These are phyloP conservation scores for Reticulitermes lucifugus DNA, from an alignment of 2,888 invertebrate genomes.

Conservation along the genomic window DNA sequence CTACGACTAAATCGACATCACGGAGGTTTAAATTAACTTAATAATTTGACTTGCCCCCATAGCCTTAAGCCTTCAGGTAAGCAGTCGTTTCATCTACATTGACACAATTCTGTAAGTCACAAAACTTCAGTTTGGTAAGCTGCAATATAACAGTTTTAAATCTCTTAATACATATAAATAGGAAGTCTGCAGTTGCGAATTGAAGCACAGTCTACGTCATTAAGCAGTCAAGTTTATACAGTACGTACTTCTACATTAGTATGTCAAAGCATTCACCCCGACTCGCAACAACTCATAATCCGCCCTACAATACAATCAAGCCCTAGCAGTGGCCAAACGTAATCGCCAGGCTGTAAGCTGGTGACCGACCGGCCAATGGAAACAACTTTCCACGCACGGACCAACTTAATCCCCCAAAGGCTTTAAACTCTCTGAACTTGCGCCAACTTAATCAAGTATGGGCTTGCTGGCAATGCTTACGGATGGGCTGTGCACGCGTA, in stretches of 20 bases:
- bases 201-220: not conserved
- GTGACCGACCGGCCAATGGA: slow-evolving; percentile 23
- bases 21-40: too few species aligned
- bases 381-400: slow-evolving; percentile 40
- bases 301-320: slow-evolving; percentile 24
- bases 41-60: too few species aligned
- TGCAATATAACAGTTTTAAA: not conserved
- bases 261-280: slow-evolving; percentile 24
- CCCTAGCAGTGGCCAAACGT: slow-evolving; percentile 7
- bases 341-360: slow-evolving; percentile 29
- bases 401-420: slow-evolving; percentile 43
- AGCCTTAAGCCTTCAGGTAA: too few species aligned
- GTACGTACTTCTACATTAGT: slow-evolving; percentile 3
- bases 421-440: slow-evolving; percentile 43
- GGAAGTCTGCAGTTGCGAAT: not conserved
- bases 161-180: not conserved
- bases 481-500: not conserved
- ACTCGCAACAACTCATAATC: slow-evolving; percentile 16
- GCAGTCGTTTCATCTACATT: too few species aligned
- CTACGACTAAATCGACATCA: too few species aligned
- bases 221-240: not conserved
- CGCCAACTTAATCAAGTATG: slow-evolving; percentile 40
- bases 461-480: not conserved
- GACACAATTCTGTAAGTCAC: too few species aligned
- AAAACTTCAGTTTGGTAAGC: not conserved